These are phyloP conservation scores for Zaprionus lachaisei DNA, from an alignment of 1,140 invertebrate genomes.

Conservation along the genomic window DNA sequence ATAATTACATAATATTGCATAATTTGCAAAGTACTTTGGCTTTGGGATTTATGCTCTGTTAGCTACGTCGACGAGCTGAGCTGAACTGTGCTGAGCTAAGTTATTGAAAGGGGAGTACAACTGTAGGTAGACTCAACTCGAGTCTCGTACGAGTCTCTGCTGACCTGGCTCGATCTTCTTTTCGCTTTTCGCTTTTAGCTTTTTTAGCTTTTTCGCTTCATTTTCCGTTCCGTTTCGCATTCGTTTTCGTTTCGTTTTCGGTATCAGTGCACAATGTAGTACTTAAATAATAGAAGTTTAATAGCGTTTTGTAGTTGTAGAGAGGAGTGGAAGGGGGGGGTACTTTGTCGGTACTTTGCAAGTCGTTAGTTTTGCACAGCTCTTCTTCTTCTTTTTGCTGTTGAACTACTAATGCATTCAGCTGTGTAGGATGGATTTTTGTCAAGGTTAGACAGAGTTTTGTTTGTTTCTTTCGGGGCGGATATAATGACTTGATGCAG, in stretches of 20 bases:
- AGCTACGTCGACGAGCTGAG: conserved; percentile 44
- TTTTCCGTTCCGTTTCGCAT: conserved; percentile 30
- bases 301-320: conserved; percentile 74
- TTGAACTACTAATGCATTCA: conserved; percentile 84
- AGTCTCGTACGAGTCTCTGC: background rate
- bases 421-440: conserved; percentile 82
- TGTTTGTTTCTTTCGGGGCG: conserved; percentile 66
- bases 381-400: conserved; percentile 41
- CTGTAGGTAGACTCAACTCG: background rate
- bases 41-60: conserved; percentile 83
- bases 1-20: conserved; percentile 83
- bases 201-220: conserved; percentile 15
- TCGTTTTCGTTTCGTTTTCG: conserved; percentile 54
- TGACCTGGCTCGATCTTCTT: conserved; percentile 44
- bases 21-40: conserved; percentile 77
- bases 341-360: conserved; percentile 59
- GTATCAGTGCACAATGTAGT: conserved; percentile 82
- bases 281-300: conserved; percentile 84
- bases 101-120: conserved; percentile 13
- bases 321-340: background rate
- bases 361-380: conserved; percentile 61
- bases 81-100: background rate
- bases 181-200: conserved; percentile 11
- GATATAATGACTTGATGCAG: conserved; percentile 81
- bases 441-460: conserved; percentile 81